Evolutionary conservation across 2,113 vertebrate genomes (phyloP), one percentile per base, ranked within the genome.

Genomic region (Theristicus caerulescens): DNA sequence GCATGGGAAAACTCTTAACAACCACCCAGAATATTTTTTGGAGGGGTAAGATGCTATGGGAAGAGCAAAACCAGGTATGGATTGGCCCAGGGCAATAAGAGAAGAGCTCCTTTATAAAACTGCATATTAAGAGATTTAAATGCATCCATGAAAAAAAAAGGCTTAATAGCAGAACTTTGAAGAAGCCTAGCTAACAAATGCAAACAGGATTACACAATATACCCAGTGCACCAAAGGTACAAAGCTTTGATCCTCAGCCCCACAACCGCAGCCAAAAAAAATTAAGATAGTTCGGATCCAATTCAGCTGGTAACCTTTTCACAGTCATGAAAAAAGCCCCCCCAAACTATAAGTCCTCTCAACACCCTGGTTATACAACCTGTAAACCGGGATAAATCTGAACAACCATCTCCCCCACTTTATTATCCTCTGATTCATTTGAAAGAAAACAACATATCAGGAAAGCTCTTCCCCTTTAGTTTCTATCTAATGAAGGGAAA

Each of bases 231-330:
- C 34, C 32, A 92, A 36, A 92, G 86, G 86, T 88, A 96, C 96
- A 96, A 97, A 87, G 67, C 90, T 96, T 97, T 97, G 97, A 98
- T 95, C 97, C 88, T 96, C 81, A 97, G 94, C 97, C 96, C 96
- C 97, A 97, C 94, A 97, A 96, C 94, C 85, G 95, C 96, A 95
- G 94, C 91, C 92, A 47, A 42, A 74, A 70, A 96, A 97, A 93
- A 98, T 96, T 94, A 97, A 94, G 94, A 97, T 49, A 94, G 52
- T 83, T 67, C 24, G 3, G 77, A 92, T 95, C 94, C 85, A 96
- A 85, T 97, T 97, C 97, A 94, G 67, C 86, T 97, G 87, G 95
- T 91, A 98, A 97, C 92, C 96, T 98, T 98, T 92, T 86, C 92
- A 94, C 94, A 97, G 97, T 94, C 86, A 97, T 54, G 87, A 90